Conservation (phyloP, 37 sponge, comb jelly and placozoan genomes). For the Beroe forskalii region DNA sequence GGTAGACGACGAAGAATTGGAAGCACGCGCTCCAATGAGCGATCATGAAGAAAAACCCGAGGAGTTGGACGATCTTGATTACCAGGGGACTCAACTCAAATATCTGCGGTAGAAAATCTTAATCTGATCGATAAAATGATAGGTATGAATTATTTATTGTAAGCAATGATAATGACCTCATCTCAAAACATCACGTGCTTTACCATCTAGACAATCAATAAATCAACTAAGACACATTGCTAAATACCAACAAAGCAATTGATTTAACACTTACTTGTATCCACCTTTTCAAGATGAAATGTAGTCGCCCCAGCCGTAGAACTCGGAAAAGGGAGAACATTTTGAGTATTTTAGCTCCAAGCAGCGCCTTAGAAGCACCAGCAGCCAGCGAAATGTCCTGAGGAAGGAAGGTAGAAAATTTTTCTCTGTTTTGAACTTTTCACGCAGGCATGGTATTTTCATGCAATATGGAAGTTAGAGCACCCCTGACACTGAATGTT, state of each 20-base stretch:
- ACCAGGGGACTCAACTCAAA: conserved; percentile 56
- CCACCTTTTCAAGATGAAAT: conserved; percentile 41
- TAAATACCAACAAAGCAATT: no score
- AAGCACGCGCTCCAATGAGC: conserved; percentile 54
- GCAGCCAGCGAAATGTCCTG: neutral
- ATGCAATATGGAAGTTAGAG: no score
- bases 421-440: neutral
- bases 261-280: conserved; percentile 11
- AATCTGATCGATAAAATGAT: no score
- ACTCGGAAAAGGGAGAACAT: conserved; percentile 35
- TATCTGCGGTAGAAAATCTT: conserved; percentile 22
- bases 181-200: no score
- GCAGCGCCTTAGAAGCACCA: conserved; percentile 34
- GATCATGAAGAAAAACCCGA: conserved; percentile 37
- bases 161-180: no score
- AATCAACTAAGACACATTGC: no score
- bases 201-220: no score
- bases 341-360: conserved; percentile 18
- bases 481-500: neutral
- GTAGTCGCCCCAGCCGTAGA: conserved; percentile 19
- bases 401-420: neutral
- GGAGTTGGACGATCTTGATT: conserved; percentile 57
- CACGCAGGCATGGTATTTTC: neutral
- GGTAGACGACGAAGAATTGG: conserved; percentile 47
- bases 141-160: no score